Base-by-base conservation (phyloP, 2,113 vertebrate species). In the Oxygymnocypris stewartii region DNA sequence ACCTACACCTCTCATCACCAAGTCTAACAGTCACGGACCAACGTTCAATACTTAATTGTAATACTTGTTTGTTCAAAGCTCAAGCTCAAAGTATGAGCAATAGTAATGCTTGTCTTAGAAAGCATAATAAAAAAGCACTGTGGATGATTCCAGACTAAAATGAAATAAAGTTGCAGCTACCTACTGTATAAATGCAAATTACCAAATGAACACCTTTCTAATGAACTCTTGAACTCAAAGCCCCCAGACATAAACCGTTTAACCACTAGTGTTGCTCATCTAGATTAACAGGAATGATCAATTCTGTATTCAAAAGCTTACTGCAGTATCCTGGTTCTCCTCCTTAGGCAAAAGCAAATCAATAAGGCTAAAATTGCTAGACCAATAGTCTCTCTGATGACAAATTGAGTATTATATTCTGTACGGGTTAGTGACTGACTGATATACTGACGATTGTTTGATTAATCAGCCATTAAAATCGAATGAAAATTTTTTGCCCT, bases 111-210 rank as follows among this genome's bases (percentile, higher is more conserved):
- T 42, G 37, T n/a, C 75, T 49, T 31, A 4, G 8, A 78, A 35
- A 54, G 75, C 47, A 51, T 4, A 51, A 57, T 54, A 59, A 37
- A 79, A 37, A 40, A 40, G 77, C 31, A 13, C 12, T 35, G 35
- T 10, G 14, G 75, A 54, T 6, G 47, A 54, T 78, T 49, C 14
- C 47, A 54, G 42, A 78, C 51, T 73, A 23, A 42, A 73, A 73
- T 73, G 10, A 54, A 31, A 54, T 31, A 31, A 16, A 31, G 47
- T 51, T 14, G 28, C 47, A 31, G 28, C 47, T 59, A 37, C 35
- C 7, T 42, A 74, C 37, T 42, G 37, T 61, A 13, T 79, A 63
- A 80, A 80, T 80, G 78, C 54, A 80, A 61, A 80, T 61, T 3
- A 80, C 35, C 25, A 61, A 79, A 61, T 61, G 42, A 59, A 35